Evolutionary conservation across 2,113 vertebrate species (phyloP), one percentile per base, ranked within the genome.

Genomic region (Fregetta grallaria): DNA sequence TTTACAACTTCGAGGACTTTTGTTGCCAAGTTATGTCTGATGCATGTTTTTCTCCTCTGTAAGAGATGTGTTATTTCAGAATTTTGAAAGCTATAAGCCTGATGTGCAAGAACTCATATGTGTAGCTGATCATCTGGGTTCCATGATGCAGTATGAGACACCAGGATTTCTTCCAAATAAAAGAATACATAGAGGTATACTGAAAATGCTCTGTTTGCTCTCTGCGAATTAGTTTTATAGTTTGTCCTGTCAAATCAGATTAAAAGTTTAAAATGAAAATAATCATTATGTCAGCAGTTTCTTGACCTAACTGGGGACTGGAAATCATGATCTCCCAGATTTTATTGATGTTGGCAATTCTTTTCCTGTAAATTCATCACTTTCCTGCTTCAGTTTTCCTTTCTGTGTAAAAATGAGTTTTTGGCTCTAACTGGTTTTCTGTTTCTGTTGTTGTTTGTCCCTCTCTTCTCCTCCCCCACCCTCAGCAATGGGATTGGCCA

Each of bases 141-240:
- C 98, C 4, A 98, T 99, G 83, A 99, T 99, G 99, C 99, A 99
- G 45, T 99, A 99, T 49, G 99, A 99, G 96, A 99, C 99, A 1
- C 98, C 99, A 6, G 99, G 99, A n/a, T 99, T 99, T 97, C 97
- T 99, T 80, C 99, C 99, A 40, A 99, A 99, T 97, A 98, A 97
- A 95, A 98, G 99, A 89, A 98, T 99, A 97, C 99, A 99, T 97
- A 98, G 99, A 99, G 99, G 99, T 99, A 98, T 59, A 38, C 26
- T 86, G 32, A 80, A 95, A 86, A 77, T 38, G 6, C n/a, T 70
- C 62, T 44, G 40, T 91, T 71, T 87, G 10, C 42, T 71, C 21
- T 63, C 67, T 88, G n/a, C 25, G 63, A 47, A 30, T 71, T 40
- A 30, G 11, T 73, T 72, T 80, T 88, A 47, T 44, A 23, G 27